Evolutionary conservation across 2,113 vertebrate genomes (phyloP).

Genomic region (Corapipo altera): DNA sequence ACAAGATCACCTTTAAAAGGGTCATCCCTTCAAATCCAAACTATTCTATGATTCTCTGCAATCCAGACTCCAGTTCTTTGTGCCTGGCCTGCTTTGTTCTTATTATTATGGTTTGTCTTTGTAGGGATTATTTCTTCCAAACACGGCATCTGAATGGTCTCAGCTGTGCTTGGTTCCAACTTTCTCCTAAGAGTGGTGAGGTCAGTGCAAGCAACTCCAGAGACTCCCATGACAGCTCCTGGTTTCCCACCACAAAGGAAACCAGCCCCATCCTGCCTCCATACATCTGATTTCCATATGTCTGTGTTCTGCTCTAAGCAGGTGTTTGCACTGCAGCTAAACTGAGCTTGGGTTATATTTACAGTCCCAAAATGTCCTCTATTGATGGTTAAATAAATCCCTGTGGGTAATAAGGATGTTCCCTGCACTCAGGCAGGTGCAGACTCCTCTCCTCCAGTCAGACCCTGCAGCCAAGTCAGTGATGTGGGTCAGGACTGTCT

Average conservation of each 20-base stretch:
- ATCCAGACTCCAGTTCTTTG: neutral
- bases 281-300: neutral
- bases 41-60: fast-evolving
- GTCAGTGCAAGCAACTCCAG: neutral
- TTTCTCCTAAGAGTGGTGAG: neutral
- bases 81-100: neutral
- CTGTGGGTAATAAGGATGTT: neutral
- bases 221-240: neutral
- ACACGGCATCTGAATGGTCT: neutral
- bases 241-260: neutral
- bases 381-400: neutral
- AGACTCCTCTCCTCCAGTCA: neutral
- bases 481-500: neutral
- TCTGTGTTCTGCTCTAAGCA: fast-evolving
- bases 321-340: neutral
- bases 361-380: neutral
- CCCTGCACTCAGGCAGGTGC: neutral
- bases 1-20: neutral
- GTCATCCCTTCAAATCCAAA: neutral
- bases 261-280: neutral
- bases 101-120: neutral
- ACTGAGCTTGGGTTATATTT: neutral
- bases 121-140: neutral
- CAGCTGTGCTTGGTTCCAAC: neutral
- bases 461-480: neutral